These are phyloP conservation scores for Scaptomyza pallida DNA, from an alignment of 1,140 invertebrate genomes.

Conservation along the genomic window DNA sequence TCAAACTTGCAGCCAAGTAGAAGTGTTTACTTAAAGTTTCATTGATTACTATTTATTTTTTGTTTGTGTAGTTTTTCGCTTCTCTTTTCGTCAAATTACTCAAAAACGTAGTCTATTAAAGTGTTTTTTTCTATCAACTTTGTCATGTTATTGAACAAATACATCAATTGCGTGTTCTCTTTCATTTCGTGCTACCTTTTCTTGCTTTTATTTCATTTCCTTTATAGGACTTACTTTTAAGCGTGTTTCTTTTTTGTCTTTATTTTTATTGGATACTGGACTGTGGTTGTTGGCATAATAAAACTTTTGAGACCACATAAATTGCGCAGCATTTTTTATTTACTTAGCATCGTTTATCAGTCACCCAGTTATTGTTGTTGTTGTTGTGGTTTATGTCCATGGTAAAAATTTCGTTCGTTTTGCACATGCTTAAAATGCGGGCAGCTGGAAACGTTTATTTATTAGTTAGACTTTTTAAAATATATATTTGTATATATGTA, in stretches of 20 bases:
- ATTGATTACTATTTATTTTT: not conserved
- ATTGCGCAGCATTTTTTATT: slow-evolving; percentile 75
- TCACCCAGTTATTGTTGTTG: slow-evolving; percentile 31
- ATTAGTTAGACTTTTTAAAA: slow-evolving; percentile 77
- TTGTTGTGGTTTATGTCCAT: not conserved
- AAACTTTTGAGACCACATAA: slow-evolving; percentile 77
- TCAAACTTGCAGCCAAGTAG: not conserved
- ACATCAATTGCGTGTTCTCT: not conserved
- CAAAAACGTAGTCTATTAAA: slow-evolving; percentile 13
- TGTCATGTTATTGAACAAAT: slow-evolving; percentile 26
- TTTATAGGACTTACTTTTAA: not conserved
- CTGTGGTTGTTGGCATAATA: slow-evolving; percentile 37
- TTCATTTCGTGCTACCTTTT: not conserved
- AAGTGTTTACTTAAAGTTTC: not conserved
- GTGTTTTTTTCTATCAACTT: slow-evolving; percentile 27
- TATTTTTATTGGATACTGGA: slow-evolving; percentile 37
- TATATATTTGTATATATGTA: slow-evolving; percentile 64
- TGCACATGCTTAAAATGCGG: slow-evolving; percentile 52
- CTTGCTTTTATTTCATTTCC: not conserved
- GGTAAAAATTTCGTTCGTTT: not conserved
- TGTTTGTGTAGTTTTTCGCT: not conserved
- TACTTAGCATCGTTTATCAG: slow-evolving; percentile 76
- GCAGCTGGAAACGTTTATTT: slow-evolving; percentile 66
- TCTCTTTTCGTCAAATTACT: slow-evolving; percentile 14
- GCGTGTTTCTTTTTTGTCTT: not conserved